A percentile compares a stretch with the other conserved stretches of the same genome.
These are phyloP conservation scores for Delia radicum DNA, from an alignment of 1,140 invertebrate genomes.

Conservation along the genomic window DNA sequence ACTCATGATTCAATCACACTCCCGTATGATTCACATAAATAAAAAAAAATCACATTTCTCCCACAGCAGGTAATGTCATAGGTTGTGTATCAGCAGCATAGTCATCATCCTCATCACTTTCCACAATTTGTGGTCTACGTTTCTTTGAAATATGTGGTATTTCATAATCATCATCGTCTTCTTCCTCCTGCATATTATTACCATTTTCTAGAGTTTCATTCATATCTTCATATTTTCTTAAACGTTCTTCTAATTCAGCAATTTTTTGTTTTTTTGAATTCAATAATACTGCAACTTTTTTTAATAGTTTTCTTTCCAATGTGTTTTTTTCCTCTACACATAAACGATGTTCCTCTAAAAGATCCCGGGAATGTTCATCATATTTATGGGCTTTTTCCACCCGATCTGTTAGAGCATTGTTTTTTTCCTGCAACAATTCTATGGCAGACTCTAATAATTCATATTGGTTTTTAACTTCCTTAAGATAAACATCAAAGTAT, in stretches of 20 bases:
- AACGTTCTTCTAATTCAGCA: not conserved
- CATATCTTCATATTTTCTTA: slow-evolving; percentile 3
- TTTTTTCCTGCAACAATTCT: not conserved
- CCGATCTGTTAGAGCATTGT: not conserved
- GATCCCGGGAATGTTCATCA: not conserved
- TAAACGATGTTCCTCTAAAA: not conserved
- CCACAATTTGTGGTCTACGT: not conserved
- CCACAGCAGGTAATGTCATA: not conserved
- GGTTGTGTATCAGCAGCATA: not conserved
- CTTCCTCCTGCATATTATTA: not conserved
- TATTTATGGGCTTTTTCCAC: slow-evolving; percentile 3
- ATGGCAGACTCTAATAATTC: slow-evolving; percentile 13
- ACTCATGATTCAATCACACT: too few relatives aligned
- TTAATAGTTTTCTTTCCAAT: slow-evolving; percentile 4
- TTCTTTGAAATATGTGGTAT: not conserved
- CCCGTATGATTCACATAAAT: too few relatives aligned
- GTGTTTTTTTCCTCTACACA: slow-evolving; percentile 20
- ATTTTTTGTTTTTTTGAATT: slow-evolving; percentile 24
- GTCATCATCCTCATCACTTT: not conserved
- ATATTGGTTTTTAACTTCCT: not conserved
- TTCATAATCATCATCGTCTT: too few relatives aligned
- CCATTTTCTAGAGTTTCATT: not conserved
- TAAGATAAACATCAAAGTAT: not conserved
- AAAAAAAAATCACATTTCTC: too few relatives aligned
- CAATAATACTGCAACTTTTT: slow-evolving; percentile 9